Evolutionary conservation across 2,797 vertebrate species (phyloP).

Genomic region (Sebastolobus alascanus): DNA sequence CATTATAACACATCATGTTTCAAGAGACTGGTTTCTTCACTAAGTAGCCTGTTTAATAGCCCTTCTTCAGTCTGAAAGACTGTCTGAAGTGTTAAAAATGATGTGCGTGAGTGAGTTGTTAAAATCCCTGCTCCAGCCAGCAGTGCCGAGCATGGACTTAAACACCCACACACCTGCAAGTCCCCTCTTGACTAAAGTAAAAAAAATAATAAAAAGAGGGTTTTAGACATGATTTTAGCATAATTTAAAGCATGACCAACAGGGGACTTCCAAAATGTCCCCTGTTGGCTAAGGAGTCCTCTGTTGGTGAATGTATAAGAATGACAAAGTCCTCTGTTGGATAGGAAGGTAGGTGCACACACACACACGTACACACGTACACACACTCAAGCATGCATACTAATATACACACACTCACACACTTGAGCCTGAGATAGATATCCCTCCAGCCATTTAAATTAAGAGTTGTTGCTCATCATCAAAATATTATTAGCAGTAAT

Average conservation of each 20-base stretch:
- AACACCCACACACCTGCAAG: not conserved
- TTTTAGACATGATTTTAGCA: not conserved
- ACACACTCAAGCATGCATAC: constrained; percentile 4
- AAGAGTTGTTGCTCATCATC: constrained; percentile 57
- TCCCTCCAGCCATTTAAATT: constrained; percentile 58
- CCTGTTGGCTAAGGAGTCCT: not conserved
- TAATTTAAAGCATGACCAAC: not conserved
- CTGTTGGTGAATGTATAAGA: not conserved
- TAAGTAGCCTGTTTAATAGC: not conserved
- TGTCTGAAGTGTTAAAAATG: not conserved
- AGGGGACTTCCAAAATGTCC: not conserved
- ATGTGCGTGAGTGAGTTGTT: not conserved
- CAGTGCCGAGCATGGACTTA: not conserved
- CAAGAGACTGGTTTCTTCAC: not conserved
- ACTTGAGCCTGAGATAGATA: constrained; percentile 37
- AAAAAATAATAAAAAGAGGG: no score
- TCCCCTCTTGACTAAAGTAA: no score
- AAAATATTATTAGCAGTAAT: constrained; percentile 62
- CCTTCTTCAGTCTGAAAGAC: not conserved
- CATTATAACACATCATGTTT: not conserved
- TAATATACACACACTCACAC: constrained; percentile 10
- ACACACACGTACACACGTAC: constrained; percentile 12
- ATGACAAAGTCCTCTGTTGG: not conserved
- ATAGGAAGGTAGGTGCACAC: not conserved
- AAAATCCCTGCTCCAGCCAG: not conserved